Evolutionary conservation across 2,888 invertebrate genomes (phyloP), one percentile per base, ranked within the genome.

Genomic region (Octonoba sinensis): DNA sequence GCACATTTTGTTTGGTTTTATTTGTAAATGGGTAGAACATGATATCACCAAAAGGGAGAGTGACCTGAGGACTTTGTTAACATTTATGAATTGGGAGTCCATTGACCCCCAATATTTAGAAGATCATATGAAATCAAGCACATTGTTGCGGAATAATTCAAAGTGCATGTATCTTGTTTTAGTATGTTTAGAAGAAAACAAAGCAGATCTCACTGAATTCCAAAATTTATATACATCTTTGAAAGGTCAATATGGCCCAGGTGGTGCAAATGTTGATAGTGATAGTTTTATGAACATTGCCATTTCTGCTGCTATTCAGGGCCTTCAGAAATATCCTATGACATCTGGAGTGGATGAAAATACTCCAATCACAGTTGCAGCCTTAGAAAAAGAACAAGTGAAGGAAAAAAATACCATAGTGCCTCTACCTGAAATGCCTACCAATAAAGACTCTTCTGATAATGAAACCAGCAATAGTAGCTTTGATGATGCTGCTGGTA

Each of bases 111-210:
- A 51, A 20, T 83, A 59, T 67, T 36, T 83, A 22, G 83, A 83
- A 18, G 79, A 91, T 84, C 91, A 92, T 85, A 88, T 92, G 77
- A 91, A 92, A 84, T 90, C 87, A 36, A 91, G 91, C 84, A 89
- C 90, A 57, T 88, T 92, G 69, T 91, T 91, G 87, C 89, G 89
- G 20, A 90, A 90, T 74, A 91, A 91, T 86, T 91, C 91, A 86
- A 87, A 90, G 60, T 91, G 91, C 86, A 89, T 92, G 71, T 92
- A 90, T 86, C 89, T 90, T 82, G 88, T 92, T 74, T 87, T 92
- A 83, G 89, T 90, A 78, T 88, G 88, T 49, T 87, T 91, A 84
- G 89, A 87, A 72, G 89, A 91, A 85, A 71, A 84, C 44, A 79
- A 76, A 72, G 70, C 77, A 67, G 82, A 77, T 8, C n/a, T 79